Conservation (phyloP, 2,797 vertebrate species). For the Pipistrellus pipistrellus region DNA sequence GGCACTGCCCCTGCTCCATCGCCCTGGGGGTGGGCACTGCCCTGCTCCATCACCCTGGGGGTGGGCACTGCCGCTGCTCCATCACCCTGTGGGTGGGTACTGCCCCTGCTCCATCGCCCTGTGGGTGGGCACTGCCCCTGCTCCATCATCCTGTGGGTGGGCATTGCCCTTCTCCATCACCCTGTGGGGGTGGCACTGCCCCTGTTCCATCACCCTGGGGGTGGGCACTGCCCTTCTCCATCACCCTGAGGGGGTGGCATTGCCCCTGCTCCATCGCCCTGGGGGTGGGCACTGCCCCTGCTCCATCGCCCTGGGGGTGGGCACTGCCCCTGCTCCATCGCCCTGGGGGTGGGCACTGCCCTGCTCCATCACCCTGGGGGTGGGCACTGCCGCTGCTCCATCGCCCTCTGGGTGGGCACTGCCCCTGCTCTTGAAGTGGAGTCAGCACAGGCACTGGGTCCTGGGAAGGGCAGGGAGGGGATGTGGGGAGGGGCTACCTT, state of each 20-base stretch:
- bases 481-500: conserved; percentile 90
- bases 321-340: not conserved
- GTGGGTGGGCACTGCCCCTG: not conserved
- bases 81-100: too few species aligned
- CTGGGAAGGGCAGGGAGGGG: not conserved
- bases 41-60: not conserved
- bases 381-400: not conserved
- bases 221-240: too few species aligned
- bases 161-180: too few species aligned
- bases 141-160: not conserved
- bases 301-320: too few species aligned
- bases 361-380: not conserved
- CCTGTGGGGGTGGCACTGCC: too few species aligned
- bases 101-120: too few species aligned
- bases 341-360: not conserved
- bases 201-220: not conserved
- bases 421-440: not conserved
- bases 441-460: accelerated
- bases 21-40: too few species aligned
- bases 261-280: not conserved
- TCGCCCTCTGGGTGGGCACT: too few species aligned
- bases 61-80: not conserved
- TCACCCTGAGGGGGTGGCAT: too few species aligned
- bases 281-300: too few species aligned
- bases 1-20: too few species aligned